Evolutionary conservation across 1,140 invertebrate genomes (phyloP), one percentile per base, ranked within the genome.

Genomic region (Heterodera schachtii): DNA sequence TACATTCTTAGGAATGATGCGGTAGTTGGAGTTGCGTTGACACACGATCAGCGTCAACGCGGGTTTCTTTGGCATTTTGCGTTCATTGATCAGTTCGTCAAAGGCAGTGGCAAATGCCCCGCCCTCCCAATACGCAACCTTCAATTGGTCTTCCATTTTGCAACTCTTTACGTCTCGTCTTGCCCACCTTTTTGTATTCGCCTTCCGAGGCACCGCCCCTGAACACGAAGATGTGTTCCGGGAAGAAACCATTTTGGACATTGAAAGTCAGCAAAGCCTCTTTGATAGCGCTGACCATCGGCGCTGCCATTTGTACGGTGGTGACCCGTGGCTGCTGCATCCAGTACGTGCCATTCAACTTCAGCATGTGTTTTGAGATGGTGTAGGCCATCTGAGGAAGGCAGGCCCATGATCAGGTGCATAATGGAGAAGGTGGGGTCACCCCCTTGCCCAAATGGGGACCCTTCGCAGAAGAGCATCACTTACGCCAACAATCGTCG

Each of bases 401-500:
- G 31, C 31, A 31, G 31, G 31, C 31, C 31, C 31, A 31, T 31
- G 31, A 31, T 31, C 31, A 31, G 31, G 31, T 31, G 31, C 31
- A 31, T 31, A 31, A 31, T 31, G 31, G 31, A 31, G 31, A 31
- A 31, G 31, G 31, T 31, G 31, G 31, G 31, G 31, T 31, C 31
- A 31, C 0, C 31, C 31, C 31, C 31, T 31, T 31, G 31, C 31
- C 31, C 31, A 31, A 31, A 31, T 31, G 31, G 31, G 31, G 31
- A 31, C 31, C 31, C 31, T 31, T 31, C 31, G 31, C 31, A 31
- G 31, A 31, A 31, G 31, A 31, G 31, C 31, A 31, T 31, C 31
- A 75, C 81, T 79, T 69, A 83, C 82, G 11, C 82, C 82, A 41
- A 83, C 81, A 84, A 83, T 71, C 8, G 81, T 83, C 13, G 82